Conservation (phyloP, 2,797 vertebrate species). For the Ptychobarbus kaznakovi region DNA sequence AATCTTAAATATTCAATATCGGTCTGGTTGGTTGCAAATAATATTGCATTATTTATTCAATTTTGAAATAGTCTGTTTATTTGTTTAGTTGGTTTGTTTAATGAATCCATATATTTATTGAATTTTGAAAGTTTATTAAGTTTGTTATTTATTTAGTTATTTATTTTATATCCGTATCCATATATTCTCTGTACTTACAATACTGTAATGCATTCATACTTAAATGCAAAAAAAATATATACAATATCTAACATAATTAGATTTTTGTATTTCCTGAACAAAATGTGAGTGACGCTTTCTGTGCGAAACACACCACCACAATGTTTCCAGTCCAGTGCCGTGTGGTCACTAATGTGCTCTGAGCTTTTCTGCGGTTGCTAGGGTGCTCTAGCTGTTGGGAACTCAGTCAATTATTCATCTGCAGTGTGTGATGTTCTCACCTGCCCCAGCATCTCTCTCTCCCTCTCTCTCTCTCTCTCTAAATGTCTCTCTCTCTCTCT, state of each 20-base stretch:
- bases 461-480: slow-evolving; percentile 4
- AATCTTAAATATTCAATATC: too few relatives aligned
- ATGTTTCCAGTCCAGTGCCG: neutral
- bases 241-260: neutral
- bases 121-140: too few relatives aligned
- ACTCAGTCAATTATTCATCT: slow-evolving; percentile 5
- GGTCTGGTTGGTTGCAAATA: neutral
- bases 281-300: neutral
- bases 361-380: neutral
- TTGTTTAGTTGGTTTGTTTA: neutral
- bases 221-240: neutral
- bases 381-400: neutral
- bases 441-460: neutral
- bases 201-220: neutral
- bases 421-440: neutral
- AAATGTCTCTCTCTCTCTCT: slow-evolving; percentile 1
- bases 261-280: neutral
- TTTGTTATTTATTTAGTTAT: neutral
- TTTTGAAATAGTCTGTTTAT: neutral
- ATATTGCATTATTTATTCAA: neutral
- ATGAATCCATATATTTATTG: too few relatives aligned
- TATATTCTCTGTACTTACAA: neutral
- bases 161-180: neutral
- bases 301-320: neutral
- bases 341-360: neutral